Evolutionary conservation across 2,888 invertebrate genomes (phyloP).

Genomic region (Cetonia aurata): DNA sequence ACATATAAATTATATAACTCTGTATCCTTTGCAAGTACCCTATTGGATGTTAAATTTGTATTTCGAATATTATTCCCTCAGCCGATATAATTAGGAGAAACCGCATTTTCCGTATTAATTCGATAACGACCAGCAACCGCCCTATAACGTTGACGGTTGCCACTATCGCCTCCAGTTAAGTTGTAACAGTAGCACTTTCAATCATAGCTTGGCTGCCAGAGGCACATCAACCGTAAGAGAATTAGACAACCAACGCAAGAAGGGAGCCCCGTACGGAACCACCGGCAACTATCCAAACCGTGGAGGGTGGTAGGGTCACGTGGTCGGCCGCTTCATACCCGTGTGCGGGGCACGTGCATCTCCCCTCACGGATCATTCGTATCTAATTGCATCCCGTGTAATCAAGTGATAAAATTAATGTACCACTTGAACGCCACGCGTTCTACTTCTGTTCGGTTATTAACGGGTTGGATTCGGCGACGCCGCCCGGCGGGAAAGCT

Average conservation of each 20-base stretch:
- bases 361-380: conserved; percentile 52
- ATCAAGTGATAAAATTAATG: conserved; percentile 66
- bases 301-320: conserved; percentile 5
- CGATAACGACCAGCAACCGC: conserved; percentile 31
- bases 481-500: conserved; percentile 15
- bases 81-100: background rate
- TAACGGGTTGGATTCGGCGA: conserved; percentile 45
- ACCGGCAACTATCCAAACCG: conserved; percentile 10
- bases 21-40: too few relatives aligned
- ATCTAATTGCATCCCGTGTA: conserved; percentile 63
- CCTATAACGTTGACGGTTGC: conserved; percentile 24
- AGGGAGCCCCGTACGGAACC: conserved; percentile 2
- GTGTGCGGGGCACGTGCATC: conserved; percentile 54
- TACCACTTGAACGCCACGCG: conserved; percentile 63
- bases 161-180: conserved; percentile 27
- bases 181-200: conserved; percentile 25
- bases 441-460: conserved; percentile 50
- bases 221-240: conserved; percentile 28
- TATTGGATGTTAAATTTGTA: background rate
- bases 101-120: conserved; percentile 31
- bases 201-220: conserved; percentile 27
- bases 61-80: conserved; percentile 2
- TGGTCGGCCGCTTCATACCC: conserved; percentile 17
- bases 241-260: conserved; percentile 31
- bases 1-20: too few relatives aligned